Conservation (phyloP, 2,888 invertebrate genomes). For the Timandra comae region DNA sequence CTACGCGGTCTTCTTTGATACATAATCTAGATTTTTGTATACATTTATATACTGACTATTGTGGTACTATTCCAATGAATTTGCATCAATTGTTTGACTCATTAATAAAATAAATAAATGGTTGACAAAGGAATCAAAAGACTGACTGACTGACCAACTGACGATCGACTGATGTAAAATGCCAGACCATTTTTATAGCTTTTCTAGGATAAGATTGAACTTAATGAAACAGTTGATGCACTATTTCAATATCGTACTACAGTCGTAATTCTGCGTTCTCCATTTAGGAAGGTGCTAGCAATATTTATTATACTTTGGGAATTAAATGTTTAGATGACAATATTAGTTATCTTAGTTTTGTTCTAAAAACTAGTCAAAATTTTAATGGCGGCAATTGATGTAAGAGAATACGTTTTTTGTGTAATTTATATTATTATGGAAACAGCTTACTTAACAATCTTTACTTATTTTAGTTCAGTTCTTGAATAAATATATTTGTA, state of each 20-base stretch:
- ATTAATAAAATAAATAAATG: not conserved
- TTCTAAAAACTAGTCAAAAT: slow-evolving; percentile 70
- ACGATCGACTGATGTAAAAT: slow-evolving; percentile 4
- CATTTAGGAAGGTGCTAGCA: slow-evolving; percentile 56
- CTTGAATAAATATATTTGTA: slow-evolving; percentile 74
- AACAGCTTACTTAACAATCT: slow-evolving; percentile 56
- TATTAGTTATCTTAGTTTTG: slow-evolving; percentile 25
- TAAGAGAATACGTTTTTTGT: slow-evolving; percentile 32
- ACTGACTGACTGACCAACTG: too few species aligned
- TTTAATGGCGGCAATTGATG: slow-evolving; percentile 42
- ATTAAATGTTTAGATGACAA: slow-evolving; percentile 13
- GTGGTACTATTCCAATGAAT: slow-evolving; percentile 14
- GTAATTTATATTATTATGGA: slow-evolving; percentile 45
- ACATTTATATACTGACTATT: slow-evolving; percentile 22
- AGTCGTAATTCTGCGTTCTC: slow-evolving; percentile 16
- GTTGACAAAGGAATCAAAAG: too few species aligned
- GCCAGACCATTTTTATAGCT: slow-evolving; percentile 22
- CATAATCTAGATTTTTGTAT: slow-evolving; percentile 60
- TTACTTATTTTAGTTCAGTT: slow-evolving; percentile 61
- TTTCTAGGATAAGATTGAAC: slow-evolving; percentile 8
- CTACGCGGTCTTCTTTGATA: slow-evolving; percentile 64
- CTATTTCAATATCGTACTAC: slow-evolving; percentile 18
- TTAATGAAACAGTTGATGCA: slow-evolving; percentile 11
- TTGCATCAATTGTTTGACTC: slow-evolving; percentile 10
- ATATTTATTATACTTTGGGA: slow-evolving; percentile 11